phyloP scores from a whole-genome alignment of 1,140 invertebrate species.

The Platyscapa corneri region DNA sequence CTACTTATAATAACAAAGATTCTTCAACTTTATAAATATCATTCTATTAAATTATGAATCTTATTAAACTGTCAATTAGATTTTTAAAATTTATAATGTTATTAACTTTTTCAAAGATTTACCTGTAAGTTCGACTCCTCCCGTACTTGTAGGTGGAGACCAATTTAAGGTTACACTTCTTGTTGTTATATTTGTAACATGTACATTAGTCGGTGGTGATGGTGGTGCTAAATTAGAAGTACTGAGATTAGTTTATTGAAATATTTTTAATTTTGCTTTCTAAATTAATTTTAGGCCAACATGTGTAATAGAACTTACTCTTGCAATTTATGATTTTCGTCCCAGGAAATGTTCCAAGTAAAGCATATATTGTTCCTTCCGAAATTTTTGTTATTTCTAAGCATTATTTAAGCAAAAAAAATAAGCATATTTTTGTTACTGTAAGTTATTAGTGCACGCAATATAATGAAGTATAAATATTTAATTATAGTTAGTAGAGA shows the following conservation, averaged over 20 bases:
- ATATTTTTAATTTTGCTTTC: not conserved
- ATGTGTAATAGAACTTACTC: slow-evolving; percentile 62
- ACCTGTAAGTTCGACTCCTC: slow-evolving; percentile 91
- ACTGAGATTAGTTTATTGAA: slow-evolving; percentile 49
- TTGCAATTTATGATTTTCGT: slow-evolving; percentile 68
- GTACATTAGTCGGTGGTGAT: slow-evolving; percentile 86
- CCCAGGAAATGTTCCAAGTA: slow-evolving; percentile 77
- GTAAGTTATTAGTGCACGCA: slow-evolving; percentile 11
- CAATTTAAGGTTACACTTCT: slow-evolving; percentile 90
- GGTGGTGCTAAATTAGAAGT: slow-evolving; percentile 80
- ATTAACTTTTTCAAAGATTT: slow-evolving; percentile 50
- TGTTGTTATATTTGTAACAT: slow-evolving; percentile 86
- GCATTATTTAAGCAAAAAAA: slow-evolving; percentile 57
- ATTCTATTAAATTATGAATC: no score
- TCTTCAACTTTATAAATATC: no score
- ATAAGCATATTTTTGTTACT: slow-evolving; percentile 38
- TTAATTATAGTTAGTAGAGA: not conserved
- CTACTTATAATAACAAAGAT: no score
- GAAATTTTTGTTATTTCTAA: slow-evolving; percentile 71
- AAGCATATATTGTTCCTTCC: slow-evolving; percentile 72
- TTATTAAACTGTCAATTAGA: no score
- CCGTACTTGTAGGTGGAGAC: slow-evolving; percentile 88
- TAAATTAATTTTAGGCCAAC: not conserved
- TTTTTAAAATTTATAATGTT: no score
- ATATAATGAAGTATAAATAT: not conserved